Evolutionary conservation across 2,797 vertebrate genomes (phyloP), one percentile per base, ranked within the genome.

Genomic region (Tragelaphus eurycerus): DNA sequence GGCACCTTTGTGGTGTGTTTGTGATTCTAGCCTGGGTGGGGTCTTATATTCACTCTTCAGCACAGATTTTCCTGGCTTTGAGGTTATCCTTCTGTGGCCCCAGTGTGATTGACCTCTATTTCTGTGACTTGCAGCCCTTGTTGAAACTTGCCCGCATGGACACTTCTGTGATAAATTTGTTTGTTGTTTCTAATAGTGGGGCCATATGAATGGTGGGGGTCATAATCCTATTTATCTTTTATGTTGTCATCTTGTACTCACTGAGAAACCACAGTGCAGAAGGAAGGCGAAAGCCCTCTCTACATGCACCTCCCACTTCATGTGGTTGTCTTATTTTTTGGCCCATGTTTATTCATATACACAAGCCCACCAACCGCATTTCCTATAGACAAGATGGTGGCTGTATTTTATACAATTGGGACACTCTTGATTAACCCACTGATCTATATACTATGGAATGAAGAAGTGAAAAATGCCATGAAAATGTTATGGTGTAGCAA

Each of bases 291-390:
- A 97, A 89, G 85, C 81, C 15, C 79, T 97, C 11, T 97, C 97
- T 16, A 97, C 52, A 3, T 97, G 93, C 7, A 50, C 31, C 3
- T 94, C 89, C 23, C 94, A 96, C n/a, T 83, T 96, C n/a, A 92
- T 90, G 92, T 95, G 4, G 89, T 96, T 54, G 54, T 90, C 48
- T n/a, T 97, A 29, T 59, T 86, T 79, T 97, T 95, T 86, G 55
- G 79, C 12, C 74, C 97, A 0, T 96, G 92, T 12, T 62, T 96
- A 50, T 78, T 97, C 46, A 95, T 97, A 21, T 96, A 96, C 48
- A 71, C 88, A 52, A 31, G 50, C 3, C 94, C 94, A 10, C 88
- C 79, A 71, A 86, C 89, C 25, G 94, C 34, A 27, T 96, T 95
- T 74, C 48, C 67, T 5, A 11, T 27, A 9, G 87, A 96, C 52